phyloP scores from a whole-genome alignment of 1,140 invertebrate species.

The Heliconius hermathena region DNA sequence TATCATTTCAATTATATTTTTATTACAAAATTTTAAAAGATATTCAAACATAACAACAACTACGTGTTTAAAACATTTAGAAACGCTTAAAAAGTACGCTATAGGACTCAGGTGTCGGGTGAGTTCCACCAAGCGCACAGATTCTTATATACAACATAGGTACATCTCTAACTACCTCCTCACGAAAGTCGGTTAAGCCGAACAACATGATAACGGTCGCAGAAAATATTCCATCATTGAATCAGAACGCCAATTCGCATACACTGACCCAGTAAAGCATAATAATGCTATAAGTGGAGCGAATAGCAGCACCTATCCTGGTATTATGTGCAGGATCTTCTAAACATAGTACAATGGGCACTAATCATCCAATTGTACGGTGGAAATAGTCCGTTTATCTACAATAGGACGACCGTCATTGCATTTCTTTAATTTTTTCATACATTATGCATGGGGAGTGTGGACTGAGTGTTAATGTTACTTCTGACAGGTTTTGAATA shows the following conservation, averaged over 20 bases:
- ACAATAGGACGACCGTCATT: slow-evolving; percentile 71
- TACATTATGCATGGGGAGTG: slow-evolving; percentile 69
- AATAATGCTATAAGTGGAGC: slow-evolving; percentile 72
- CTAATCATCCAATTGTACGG: slow-evolving; percentile 78
- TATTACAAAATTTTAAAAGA: neutral
- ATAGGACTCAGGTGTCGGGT: too few species aligned
- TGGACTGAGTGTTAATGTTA: too few species aligned
- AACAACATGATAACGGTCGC: slow-evolving; percentile 7
- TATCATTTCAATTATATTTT: neutral
- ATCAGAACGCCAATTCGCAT: slow-evolving; percentile 37
- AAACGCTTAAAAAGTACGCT: too few species aligned
- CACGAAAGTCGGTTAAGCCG: neutral
- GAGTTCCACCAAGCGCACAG: too few species aligned
- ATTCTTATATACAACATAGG: too few species aligned
- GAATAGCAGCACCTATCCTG: slow-evolving; percentile 72
- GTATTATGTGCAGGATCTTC: slow-evolving; percentile 75
- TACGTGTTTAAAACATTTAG: neutral
- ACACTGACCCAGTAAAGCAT: slow-evolving; percentile 68
- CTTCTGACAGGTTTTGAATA: too few species aligned
- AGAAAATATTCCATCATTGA: slow-evolving; percentile 30
- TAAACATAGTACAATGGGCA: slow-evolving; percentile 79
- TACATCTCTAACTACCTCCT: neutral
- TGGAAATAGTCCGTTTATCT: slow-evolving; percentile 76
- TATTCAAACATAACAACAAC: neutral
- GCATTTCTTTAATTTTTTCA: slow-evolving; percentile 78